Evolutionary conservation across 2,888 invertebrate genomes (phyloP).

Genomic region (Ptychoptera albimana): DNA sequence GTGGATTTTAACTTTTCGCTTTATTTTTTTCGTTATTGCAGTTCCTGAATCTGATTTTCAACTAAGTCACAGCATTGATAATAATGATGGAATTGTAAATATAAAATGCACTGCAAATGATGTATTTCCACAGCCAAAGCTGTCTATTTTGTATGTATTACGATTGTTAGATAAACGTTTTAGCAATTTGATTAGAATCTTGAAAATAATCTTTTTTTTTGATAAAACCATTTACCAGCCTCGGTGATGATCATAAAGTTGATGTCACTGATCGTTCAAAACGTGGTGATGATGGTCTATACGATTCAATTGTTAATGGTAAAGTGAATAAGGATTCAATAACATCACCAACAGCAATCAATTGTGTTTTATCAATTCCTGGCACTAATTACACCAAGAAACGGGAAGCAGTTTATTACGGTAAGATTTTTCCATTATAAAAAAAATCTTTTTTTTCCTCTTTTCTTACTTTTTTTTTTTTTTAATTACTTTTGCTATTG

Average conservation of each 20-base stretch:
- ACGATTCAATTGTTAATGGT: slow-evolving; percentile 27
- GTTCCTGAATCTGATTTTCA: slow-evolving; percentile 31
- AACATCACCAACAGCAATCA: slow-evolving; percentile 31
- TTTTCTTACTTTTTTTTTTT: too few species aligned
- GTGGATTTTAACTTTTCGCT: too few species aligned
- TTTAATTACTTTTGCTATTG: too few species aligned
- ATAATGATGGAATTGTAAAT: slow-evolving; percentile 18
- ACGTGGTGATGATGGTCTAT: slow-evolving; percentile 24
- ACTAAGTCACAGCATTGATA: slow-evolving; percentile 21
- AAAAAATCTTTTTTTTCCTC: too few species aligned
- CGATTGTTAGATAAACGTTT: too few species aligned
- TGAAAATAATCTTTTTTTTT: too few species aligned
- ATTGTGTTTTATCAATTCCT: slow-evolving; percentile 30
- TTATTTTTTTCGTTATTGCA: too few species aligned
- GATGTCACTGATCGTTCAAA: slow-evolving; percentile 25
- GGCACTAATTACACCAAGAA: slow-evolving; percentile 32
- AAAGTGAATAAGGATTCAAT: slow-evolving; percentile 28
- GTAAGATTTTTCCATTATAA: slow-evolving; percentile 16
- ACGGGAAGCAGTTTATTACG: slow-evolving; percentile 32
- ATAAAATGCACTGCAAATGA: slow-evolving; percentile 27
- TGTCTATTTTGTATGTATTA: slow-evolving; percentile 26
- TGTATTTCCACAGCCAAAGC: slow-evolving; percentile 27
- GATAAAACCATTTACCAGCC: slow-evolving; percentile 12
- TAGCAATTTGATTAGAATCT: too few species aligned
- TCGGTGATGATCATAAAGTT: slow-evolving; percentile 24